Percentiles rank a stretch among this genome's conserved stretches.
Evolutionary conservation across 2,888 invertebrate species (phyloP).

Genomic region (Tyria jacobaeae): DNA sequence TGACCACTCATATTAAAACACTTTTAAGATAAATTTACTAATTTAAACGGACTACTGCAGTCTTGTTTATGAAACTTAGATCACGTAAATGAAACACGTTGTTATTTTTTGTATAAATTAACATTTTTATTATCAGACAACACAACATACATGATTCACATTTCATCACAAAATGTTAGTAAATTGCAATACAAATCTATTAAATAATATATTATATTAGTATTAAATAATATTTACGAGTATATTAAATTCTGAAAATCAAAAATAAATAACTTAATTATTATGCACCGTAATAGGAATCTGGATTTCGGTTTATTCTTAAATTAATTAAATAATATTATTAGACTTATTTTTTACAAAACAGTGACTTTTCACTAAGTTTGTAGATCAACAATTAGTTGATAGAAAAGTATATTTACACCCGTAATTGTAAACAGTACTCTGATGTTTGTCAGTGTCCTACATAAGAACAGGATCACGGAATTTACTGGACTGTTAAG

Average conservation of each 20-base stretch:
- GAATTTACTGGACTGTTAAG: too few relatives aligned
- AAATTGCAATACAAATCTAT: background rate
- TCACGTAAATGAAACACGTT: background rate
- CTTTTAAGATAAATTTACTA: too few relatives aligned
- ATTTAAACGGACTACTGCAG: background rate
- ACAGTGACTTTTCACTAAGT: too few relatives aligned
- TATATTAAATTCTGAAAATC: background rate
- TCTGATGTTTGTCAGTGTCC: background rate
- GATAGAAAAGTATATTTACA: background rate
- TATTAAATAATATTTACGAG: background rate
- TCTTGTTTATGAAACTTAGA: background rate
- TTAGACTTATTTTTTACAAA: background rate
- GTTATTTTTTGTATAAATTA: conserved; percentile 3
- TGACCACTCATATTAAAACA: too few relatives aligned
- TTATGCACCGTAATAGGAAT: conserved; percentile 8
- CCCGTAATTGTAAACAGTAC: background rate
- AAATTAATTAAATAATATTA: background rate
- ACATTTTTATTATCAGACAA: conserved; percentile 39
- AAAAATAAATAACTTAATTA: conserved; percentile 7
- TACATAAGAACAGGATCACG: background rate
- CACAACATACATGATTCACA: conserved; percentile 32
- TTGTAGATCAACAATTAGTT: background rate
- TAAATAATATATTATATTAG: background rate
- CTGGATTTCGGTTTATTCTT: background rate
- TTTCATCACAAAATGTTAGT: conserved; percentile 12